Evolutionary conservation across 2,797 vertebrate species (phyloP).

Genomic region (Aselliscus stoliczkanus): DNA sequence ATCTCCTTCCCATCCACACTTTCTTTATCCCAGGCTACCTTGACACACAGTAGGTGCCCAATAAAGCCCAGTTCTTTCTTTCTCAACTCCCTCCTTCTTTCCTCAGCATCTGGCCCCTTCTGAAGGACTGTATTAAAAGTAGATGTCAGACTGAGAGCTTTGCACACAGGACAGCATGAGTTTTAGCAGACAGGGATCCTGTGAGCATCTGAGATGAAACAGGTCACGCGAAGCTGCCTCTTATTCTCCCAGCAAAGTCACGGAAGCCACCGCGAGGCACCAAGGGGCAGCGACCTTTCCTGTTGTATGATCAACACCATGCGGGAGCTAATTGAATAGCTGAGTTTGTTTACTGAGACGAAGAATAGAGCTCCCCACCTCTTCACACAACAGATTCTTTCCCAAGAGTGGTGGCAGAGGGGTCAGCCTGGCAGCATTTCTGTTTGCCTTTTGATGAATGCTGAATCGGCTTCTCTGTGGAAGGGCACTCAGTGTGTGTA

Average conservation of each 20-base stretch:
- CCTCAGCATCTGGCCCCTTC: background rate
- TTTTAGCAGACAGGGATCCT: background rate
- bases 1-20: background rate
- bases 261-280: fast-evolving
- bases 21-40: background rate
- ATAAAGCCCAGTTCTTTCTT: background rate
- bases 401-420: background rate
- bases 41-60: background rate
- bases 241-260: slow-evolving; percentile 7
- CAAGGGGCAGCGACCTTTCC: fast-evolving
- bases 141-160: background rate
- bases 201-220: background rate
- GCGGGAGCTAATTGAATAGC: slow-evolving; percentile 61
- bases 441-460: background rate
- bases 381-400: background rate
- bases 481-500: background rate
- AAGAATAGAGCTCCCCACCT: slow-evolving; percentile 6
- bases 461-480: background rate
- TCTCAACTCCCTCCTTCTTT: background rate
- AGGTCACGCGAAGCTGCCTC: background rate
- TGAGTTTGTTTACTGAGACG: slow-evolving; percentile 53
- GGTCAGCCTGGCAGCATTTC: background rate
- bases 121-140: background rate
- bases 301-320: fast-evolving
- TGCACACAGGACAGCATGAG: fast-evolving